Evolutionary conservation across 2,888 invertebrate genomes (phyloP), one percentile per base, ranked within the genome.

Genomic region (Drosophila ochracea): DNA sequence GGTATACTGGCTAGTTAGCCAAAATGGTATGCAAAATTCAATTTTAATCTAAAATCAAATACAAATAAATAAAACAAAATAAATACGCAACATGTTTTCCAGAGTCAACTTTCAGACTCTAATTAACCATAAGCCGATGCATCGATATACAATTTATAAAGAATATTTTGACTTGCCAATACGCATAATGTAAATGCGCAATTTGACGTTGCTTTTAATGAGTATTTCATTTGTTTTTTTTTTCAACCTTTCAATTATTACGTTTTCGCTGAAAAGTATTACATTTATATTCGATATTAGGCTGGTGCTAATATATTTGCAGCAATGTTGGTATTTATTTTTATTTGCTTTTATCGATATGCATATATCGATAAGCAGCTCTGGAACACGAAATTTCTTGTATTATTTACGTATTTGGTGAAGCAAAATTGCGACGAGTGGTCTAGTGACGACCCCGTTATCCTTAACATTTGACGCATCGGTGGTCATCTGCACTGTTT

Each of bases 391-490:
- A 80, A 80, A 89, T 75, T 86, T 83, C 78, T 72, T 86, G 78
- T 87, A 52, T 72, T 83, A 83, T 89, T 83, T 89, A 83, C 84
- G 66, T 83, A 83, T 83, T 84, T 83, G 55, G 73, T 30, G 21
- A 41, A 77, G 54, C 54, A 43, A 63, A 61, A 65, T 68, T 58
- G 61, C 30, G 63, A 73, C 63, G 78, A 59, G 52, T 61, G 55
- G 66, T 58, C 25, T 35, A 72, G 53, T 60, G 68, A 43, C 35
- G 13, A 28, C n/a, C 49, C 31, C 49, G 58, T 67, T 47, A 67
- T 71, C 59, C 55, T 37, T 41, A 28, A 25, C 28, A 54, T 33
- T 59, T 43, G 30, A 52, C 58, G 43, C 47, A 65, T 66, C 47
- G 47, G 43, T 58, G 47, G 61, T 28, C 64, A 43, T 11, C 43